Conservation (phyloP, 2,888 invertebrate genomes). For the Mellilla xanthometata region DNA sequence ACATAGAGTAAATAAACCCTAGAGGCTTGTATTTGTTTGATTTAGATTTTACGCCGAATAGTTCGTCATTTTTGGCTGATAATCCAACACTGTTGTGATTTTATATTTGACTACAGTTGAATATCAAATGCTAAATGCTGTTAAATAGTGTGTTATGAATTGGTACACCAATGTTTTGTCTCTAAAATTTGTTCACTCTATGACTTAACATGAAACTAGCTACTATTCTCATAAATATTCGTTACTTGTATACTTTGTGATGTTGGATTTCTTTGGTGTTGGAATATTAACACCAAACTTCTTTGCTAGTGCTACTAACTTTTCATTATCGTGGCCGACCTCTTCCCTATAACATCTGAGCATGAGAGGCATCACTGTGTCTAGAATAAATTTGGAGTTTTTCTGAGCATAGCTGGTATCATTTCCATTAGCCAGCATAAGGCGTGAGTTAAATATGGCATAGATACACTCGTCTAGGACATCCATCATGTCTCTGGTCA, state of each 20-base stretch:
- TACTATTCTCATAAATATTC: constrained; percentile 83
- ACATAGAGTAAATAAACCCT: constrained; percentile 14
- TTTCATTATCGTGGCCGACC: constrained; percentile 82
- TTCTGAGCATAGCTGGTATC: constrained; percentile 78
- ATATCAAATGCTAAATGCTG: too few species aligned
- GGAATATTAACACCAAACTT: constrained; percentile 81
- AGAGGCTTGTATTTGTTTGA: too few species aligned
- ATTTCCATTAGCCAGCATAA: constrained; percentile 79
- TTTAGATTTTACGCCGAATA: too few species aligned
- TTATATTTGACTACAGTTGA: too few species aligned
- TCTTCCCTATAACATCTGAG: constrained; percentile 84
- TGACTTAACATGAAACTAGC: constrained; percentile 32
- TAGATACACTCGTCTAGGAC: constrained; percentile 88
- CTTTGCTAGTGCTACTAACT: constrained; percentile 73
- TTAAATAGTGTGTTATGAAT: too few species aligned
- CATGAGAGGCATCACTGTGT: constrained; percentile 84
- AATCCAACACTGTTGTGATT: too few species aligned
- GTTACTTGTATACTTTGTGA: constrained; percentile 87
- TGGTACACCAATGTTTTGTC: too few species aligned
- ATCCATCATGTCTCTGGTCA: constrained; percentile 88
- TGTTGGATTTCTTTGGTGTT: constrained; percentile 82
- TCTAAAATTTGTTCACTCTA: too few species aligned
- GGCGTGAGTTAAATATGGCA: constrained; percentile 88
- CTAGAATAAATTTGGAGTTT: constrained; percentile 88
- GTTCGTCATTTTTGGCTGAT: too few species aligned